These are phyloP conservation scores for Andrena praecox DNA, from an alignment of 2,888 invertebrate species.

Conservation along the genomic window DNA sequence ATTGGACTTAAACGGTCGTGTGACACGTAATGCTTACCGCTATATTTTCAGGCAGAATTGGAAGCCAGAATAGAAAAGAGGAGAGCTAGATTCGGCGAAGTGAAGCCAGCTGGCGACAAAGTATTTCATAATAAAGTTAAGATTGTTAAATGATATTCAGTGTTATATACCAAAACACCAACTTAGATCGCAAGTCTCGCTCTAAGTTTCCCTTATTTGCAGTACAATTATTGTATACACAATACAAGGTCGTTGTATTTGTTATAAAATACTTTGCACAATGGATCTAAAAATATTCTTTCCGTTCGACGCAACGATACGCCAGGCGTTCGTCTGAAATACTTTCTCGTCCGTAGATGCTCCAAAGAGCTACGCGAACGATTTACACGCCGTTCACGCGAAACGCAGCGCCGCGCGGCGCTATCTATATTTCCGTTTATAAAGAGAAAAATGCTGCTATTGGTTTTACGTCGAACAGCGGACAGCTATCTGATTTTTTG, in stretches of 20 bases:
- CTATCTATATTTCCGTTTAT: slow-evolving; percentile 4
- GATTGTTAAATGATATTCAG: slow-evolving; percentile 84
- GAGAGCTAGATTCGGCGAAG: slow-evolving; percentile 91
- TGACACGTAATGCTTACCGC: background rate
- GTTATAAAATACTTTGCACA: slow-evolving; percentile 58
- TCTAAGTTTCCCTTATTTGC: slow-evolving; percentile 68
- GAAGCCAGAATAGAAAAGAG: slow-evolving; percentile 91
- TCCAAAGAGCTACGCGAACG: background rate
- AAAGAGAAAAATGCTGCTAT: slow-evolving; percentile 1
- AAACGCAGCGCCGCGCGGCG: background rate
- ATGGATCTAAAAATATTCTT: slow-evolving; percentile 10
- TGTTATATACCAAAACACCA: slow-evolving; percentile 79
- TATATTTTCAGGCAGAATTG: slow-evolving; percentile 85
- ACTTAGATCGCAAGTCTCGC: slow-evolving; percentile 68
- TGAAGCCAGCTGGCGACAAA: slow-evolving; percentile 80
- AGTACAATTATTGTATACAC: slow-evolving; percentile 61
- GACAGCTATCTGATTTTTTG: background rate
- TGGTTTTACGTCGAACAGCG: background rate
- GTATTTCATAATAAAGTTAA: slow-evolving; percentile 81
- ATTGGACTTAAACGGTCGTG: background rate
- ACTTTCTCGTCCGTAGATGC: slow-evolving; percentile 2
- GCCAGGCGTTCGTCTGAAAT: background rate
- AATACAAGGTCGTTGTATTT: slow-evolving; percentile 52
- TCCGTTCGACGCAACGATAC: background rate
- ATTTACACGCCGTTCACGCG: background rate